phyloP scores from a whole-genome alignment of 2,113 vertebrate genomes.

The Athene cunicularia region DNA sequence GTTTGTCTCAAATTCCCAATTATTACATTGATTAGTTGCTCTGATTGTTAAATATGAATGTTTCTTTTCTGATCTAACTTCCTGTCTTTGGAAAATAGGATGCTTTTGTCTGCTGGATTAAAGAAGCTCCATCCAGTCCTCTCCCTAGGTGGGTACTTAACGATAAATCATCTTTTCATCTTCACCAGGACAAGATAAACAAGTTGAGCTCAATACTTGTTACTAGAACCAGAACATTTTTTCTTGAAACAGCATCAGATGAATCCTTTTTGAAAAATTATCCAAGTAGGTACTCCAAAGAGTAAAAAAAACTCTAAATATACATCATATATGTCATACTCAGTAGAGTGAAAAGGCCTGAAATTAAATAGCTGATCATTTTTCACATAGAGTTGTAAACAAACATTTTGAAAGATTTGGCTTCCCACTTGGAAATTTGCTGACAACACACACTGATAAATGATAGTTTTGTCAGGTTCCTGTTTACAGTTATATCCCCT shows the following conservation, averaged over 20 bases:
- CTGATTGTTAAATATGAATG: background rate
- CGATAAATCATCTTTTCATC: background rate
- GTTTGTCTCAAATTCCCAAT: background rate
- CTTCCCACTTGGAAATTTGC: slow-evolving; percentile 25
- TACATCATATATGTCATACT: background rate
- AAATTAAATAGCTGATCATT: background rate
- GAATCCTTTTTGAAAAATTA: background rate
- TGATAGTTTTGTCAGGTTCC: slow-evolving; percentile 12
- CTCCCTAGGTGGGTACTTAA: background rate
- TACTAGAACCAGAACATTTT: background rate
- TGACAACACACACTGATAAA: slow-evolving; percentile 29
- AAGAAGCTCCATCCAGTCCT: background rate
- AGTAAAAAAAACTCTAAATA: background rate
- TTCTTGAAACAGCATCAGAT: background rate
- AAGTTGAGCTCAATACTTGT: background rate
- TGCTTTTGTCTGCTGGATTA: background rate
- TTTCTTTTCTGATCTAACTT: background rate
- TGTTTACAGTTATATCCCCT: background rate
- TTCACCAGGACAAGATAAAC: background rate
- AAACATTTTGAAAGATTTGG: slow-evolving; percentile 15
- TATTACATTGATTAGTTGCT: background rate
- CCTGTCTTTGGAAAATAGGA: background rate
- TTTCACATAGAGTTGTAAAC: background rate
- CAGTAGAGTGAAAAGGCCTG: background rate
- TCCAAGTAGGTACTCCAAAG: background rate